These are phyloP conservation scores for Carcina quercana DNA, from an alignment of 2,888 invertebrate species.

Conservation along the genomic window DNA sequence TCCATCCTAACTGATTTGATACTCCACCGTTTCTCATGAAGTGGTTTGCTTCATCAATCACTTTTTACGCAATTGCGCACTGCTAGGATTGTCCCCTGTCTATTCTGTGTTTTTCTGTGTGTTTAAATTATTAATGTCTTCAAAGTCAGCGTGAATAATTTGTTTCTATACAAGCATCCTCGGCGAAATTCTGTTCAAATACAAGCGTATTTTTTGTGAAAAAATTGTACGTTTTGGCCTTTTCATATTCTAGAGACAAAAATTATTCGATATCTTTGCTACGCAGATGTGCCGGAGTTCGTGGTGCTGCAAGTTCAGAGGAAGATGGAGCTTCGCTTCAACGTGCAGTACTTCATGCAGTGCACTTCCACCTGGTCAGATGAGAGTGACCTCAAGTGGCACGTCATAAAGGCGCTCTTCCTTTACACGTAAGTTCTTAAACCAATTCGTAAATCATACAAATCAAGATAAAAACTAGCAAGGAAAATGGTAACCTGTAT, in stretches of 20 bases:
- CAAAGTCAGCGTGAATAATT: too few relatives aligned
- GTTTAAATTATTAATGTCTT: too few relatives aligned
- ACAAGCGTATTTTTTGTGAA: neutral
- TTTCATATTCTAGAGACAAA: neutral
- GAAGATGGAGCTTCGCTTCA: constrained; percentile 60
- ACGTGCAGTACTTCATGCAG: constrained; percentile 79
- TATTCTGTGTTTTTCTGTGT: too few relatives aligned
- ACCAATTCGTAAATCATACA: too few relatives aligned
- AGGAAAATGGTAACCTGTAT: too few relatives aligned
- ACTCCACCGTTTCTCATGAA: too few relatives aligned
- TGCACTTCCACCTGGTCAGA: constrained; percentile 83
- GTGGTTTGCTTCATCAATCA: too few relatives aligned
- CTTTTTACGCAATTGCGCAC: too few relatives aligned
- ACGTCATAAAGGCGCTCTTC: constrained; percentile 79
- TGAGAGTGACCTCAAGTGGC: constrained; percentile 80
- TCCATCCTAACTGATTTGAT: too few relatives aligned
- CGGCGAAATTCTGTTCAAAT: neutral
- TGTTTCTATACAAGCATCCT: neutral
- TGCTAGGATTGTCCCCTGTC: too few relatives aligned
- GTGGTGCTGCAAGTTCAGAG: constrained; percentile 79
- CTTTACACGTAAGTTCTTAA: constrained; percentile 85
- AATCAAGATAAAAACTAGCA: neutral
- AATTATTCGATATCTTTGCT: constrained; percentile 1
- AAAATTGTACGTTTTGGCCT: neutral
- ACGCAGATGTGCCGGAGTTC: constrained; percentile 84